Evolutionary conservation across 2,113 vertebrate genomes (phyloP).

Genomic region (Australoheros scitulus): DNA sequence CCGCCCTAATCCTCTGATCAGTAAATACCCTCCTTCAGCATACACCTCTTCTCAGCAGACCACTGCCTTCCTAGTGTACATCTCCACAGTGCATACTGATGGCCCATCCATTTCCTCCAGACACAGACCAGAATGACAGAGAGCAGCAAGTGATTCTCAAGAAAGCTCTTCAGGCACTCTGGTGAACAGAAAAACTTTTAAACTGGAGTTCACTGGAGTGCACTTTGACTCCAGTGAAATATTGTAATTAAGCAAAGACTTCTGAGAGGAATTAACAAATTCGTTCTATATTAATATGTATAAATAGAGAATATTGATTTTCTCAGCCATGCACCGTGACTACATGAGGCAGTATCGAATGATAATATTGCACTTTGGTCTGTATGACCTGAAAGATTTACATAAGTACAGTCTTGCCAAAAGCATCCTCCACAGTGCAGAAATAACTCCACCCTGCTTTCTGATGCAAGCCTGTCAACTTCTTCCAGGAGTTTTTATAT

Average conservation of each 20-base stretch:
- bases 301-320: not conserved
- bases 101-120: conserved; percentile 31
- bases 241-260: conserved; percentile 9
- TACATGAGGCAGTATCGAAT: not conserved
- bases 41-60: conserved; percentile 37
- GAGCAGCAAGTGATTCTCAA: conserved; percentile 12
- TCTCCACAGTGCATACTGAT: conserved; percentile 42
- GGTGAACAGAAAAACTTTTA: not conserved
- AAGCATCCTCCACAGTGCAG: conserved; percentile 17
- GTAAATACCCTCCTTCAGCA: conserved; percentile 71
- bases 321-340: not conserved
- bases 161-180: conserved; percentile 9
- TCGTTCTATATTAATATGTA: not conserved
- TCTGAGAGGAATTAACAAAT: not conserved
- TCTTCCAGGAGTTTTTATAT: not conserved
- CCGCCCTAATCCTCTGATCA: conserved; percentile 75
- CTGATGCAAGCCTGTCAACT: conserved; percentile 10
- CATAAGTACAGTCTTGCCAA: not conserved
- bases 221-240: not conserved
- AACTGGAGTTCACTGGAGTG: conserved; percentile 17
- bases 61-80: conserved; percentile 27
- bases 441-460: conserved; percentile 12
- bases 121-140: conserved; percentile 4
- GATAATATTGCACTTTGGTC: conserved; percentile 22
- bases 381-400: conserved; percentile 14